Evolutionary conservation across 64 coral and sea anemone species (phyloP), one percentile per base, ranked within the genome.

Genomic region (Stylophora pistillata): DNA sequence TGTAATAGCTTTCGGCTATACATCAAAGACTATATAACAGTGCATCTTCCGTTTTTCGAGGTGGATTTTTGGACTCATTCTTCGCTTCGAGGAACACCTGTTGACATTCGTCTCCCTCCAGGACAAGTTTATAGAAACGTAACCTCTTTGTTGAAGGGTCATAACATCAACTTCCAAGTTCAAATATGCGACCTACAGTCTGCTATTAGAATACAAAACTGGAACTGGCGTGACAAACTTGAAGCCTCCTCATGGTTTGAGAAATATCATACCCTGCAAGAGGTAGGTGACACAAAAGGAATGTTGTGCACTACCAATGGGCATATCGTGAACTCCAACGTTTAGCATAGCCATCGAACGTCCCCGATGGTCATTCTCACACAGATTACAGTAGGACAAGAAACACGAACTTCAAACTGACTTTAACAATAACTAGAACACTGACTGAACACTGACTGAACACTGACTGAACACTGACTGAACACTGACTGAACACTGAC

Each of bases 1-100:
- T n/a, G n/a, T n/a, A n/a, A n/a, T n/a, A n/a, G n/a, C n/a, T n/a
- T n/a, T n/a, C n/a, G n/a, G n/a, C n/a, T n/a, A 47, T 47, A 47
- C 7, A 47, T 47, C 37, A 47, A 3, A 47, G 37, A 47, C 37
- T 4, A 47, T 3, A 47, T 47, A 47, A 7, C 3, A 47, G 37
- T 47, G 37, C 7, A 47, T 47, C 14, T 9, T n/a, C 30, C 21
- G 29, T 60, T 60, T 61, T 90, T 10, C 62, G 0, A 91, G 89
- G 52, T 91, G 47, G 80, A 91, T 14, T 77, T 91, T 53, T 91
- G 89, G 89, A 91, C 25, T 76, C 33, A 26, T 30, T 37, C 79
- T 55, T 56, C 32, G 4, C 57, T n/a, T n/a, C 23, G 75, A 32
- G 80, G 89, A 65, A 20, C 62, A 21, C 32, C 80, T 31, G 57